Conservation (phyloP, 2,113 vertebrate genomes). For the Carollia perspicillata region DNA sequence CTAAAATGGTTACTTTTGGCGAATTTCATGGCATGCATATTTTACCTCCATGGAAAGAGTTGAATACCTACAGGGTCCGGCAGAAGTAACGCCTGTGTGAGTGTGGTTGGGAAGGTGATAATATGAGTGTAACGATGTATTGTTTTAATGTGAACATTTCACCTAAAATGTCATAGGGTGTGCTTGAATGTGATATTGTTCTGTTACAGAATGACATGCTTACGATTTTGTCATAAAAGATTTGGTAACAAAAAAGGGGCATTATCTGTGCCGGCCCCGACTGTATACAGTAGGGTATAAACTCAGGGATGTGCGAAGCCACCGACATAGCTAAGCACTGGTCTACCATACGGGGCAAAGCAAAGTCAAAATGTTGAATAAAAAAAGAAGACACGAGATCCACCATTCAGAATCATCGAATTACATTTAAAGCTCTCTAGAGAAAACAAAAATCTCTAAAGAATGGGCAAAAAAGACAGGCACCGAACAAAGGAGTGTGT, state of each 20-base stretch:
- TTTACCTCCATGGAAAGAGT: background rate
- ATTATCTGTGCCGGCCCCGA: no score
- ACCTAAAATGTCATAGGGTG: no score
- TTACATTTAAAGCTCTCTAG: background rate
- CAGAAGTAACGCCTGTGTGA: no score
- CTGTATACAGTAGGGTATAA: no score
- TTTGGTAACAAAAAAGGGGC: no score
- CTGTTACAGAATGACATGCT: no score
- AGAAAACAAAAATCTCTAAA: background rate
- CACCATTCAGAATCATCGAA: accelerated
- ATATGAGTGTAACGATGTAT: no score
- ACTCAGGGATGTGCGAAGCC: background rate
- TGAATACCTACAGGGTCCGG: no score
- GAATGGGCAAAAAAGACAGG: background rate
- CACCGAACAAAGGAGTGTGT: accelerated
- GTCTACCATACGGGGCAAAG: accelerated
- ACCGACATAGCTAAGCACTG: accelerated
- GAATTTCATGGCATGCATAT: background rate
- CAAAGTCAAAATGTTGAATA: accelerated
- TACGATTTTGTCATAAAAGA: no score
- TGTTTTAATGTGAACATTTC: no score
- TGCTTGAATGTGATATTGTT: no score
- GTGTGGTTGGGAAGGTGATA: no score
- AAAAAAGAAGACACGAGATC: accelerated
- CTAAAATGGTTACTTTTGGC: background rate